These are phyloP conservation scores for Pachliopta kotzebuea DNA, from an alignment of 2,888 invertebrate genomes.

Conservation along the genomic window DNA sequence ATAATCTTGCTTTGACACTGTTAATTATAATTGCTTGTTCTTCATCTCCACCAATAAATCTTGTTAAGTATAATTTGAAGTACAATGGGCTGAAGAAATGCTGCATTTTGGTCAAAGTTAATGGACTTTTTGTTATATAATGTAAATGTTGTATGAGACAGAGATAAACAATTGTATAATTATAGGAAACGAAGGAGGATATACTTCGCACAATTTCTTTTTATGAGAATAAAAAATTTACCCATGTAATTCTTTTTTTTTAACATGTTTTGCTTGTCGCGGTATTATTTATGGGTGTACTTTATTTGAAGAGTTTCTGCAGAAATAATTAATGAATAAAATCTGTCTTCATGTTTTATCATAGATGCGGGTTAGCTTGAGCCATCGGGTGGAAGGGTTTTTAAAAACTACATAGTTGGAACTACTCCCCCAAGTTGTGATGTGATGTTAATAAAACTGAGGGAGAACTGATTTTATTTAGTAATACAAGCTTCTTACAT, in stretches of 20 bases:
- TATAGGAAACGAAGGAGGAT: neutral
- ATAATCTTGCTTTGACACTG: neutral
- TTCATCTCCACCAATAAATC: neutral
- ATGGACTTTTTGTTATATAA: neutral
- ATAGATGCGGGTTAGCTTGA: too few relatives aligned
- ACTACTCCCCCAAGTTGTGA: too few relatives aligned
- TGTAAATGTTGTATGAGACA: neutral
- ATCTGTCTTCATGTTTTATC: too few relatives aligned
- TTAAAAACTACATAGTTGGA: too few relatives aligned
- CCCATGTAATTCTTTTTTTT: neutral
- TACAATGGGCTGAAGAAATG: neutral
- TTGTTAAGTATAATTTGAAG: neutral
- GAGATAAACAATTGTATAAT: neutral
- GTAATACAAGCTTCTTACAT: too few relatives aligned
- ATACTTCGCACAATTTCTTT: constrained; percentile 1
- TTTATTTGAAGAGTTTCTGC: too few relatives aligned
- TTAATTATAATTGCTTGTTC: neutral
- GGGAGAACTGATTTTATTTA: too few relatives aligned
- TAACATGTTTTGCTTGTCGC: too few relatives aligned
- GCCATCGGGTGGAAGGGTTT: too few relatives aligned
- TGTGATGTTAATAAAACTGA: too few relatives aligned
- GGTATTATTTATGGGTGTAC: too few relatives aligned
- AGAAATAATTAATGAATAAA: too few relatives aligned
- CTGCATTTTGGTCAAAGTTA: neutral
- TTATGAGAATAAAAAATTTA: neutral